Percentiles rank a stretch among this genome's conserved stretches.
Conservation (phyloP, 2,797 vertebrate genomes). For the Crypturellus tataupa region DNA sequence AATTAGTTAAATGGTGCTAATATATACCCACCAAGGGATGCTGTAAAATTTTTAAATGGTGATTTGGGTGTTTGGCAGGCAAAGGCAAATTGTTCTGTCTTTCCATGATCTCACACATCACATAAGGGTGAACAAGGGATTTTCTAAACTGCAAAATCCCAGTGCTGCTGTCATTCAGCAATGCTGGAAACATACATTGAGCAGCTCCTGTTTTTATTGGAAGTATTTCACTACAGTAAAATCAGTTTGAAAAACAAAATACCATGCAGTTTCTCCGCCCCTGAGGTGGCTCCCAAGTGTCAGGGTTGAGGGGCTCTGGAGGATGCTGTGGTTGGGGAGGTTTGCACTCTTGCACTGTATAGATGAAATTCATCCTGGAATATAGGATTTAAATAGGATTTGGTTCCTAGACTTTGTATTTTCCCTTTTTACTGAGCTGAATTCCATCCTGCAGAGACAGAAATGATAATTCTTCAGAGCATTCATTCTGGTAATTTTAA, state of each 20-base stretch:
- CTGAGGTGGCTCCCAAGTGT: not conserved
- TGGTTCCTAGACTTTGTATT: not conserved
- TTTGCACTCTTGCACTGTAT: not conserved
- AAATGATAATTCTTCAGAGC: not conserved
- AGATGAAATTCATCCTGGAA: not conserved
- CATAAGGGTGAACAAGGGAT: conserved; percentile 64
- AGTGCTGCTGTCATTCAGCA: conserved; percentile 44
- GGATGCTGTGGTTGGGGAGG: not conserved
- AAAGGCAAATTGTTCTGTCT: conserved; percentile 58
- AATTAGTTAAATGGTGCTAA: conserved; percentile 33
- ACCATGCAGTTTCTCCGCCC: conserved; percentile 18
- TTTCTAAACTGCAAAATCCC: conserved; percentile 57
- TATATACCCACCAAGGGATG: conserved; percentile 54
- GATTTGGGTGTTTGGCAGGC: conserved; percentile 61
- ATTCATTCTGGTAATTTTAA: not conserved
- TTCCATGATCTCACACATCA: conserved; percentile 73
- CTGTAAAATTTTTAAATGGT: conserved; percentile 56
- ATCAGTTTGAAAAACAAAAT: conserved; percentile 40
- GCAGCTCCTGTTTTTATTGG: conserved; percentile 62
- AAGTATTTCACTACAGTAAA: conserved; percentile 52
- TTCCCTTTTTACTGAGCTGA: not conserved
- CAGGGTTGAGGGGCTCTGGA: not conserved
- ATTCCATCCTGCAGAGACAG: not conserved
- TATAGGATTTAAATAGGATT: not conserved
- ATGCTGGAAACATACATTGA: conserved; percentile 37